A percentile compares a stretch with the other conserved stretches of the same genome.
phyloP scores from a whole-genome alignment of 2,888 invertebrate species.

The Autographa pulchrina region DNA sequence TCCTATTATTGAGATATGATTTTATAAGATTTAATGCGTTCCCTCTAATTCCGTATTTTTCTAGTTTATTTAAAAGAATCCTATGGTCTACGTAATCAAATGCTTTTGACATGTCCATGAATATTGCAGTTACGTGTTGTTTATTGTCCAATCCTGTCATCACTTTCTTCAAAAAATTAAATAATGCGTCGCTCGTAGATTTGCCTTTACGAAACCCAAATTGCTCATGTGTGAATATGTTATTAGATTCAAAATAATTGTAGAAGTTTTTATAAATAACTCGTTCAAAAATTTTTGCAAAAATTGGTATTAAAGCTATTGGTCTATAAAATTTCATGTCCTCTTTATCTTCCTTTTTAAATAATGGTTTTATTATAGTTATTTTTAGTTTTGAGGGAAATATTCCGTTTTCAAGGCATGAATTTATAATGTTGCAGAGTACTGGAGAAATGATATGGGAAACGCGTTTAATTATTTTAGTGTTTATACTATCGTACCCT shows the following conservation, averaged over 20 bases:
- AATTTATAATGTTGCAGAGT: slow-evolving; percentile 5
- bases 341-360: too few relatives aligned
- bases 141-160: not conserved
- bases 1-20: not conserved
- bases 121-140: not conserved
- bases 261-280: slow-evolving; percentile 10
- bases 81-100: not conserved
- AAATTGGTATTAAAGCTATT: not conserved
- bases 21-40: not conserved
- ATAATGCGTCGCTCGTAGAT: slow-evolving; percentile 2
- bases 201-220: slow-evolving; percentile 8
- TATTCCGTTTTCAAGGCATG: not conserved
- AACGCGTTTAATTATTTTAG: slow-evolving; percentile 2
- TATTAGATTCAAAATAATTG: slow-evolving; percentile 2
- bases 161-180: not conserved
- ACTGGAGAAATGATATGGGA: not conserved
- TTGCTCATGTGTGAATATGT: slow-evolving; percentile 10
- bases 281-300: slow-evolving; percentile 6
- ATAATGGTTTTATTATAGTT: slow-evolving; percentile 6
- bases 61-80: too few relatives aligned
- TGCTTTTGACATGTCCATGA: not conserved
- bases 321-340: slow-evolving; percentile 10
- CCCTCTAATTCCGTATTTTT: not conserved
- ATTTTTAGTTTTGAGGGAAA: slow-evolving; percentile 13
- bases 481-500: slow-evolving; percentile 7